phyloP scores from a whole-genome alignment of 2,113 vertebrate species.

The Ibidorhyncha struthersii region DNA sequence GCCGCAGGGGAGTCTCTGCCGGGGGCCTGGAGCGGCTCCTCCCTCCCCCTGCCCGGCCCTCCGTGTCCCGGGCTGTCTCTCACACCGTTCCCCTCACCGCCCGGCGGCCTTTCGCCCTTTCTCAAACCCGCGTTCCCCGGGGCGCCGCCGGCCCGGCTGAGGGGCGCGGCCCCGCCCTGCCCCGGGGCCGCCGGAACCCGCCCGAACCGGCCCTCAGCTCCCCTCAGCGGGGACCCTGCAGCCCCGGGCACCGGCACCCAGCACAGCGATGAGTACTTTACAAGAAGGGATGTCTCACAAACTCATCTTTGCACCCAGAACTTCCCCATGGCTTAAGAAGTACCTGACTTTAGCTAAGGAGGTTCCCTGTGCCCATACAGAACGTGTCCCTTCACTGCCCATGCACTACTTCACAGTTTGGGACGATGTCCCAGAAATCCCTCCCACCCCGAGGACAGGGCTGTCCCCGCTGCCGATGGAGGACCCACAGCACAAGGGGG shows the following conservation, averaged over 20 bases:
- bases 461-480: neutral
- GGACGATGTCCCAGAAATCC: accelerated
- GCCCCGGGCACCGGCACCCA: accelerated
- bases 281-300: no score
- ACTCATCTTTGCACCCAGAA: neutral
- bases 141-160: neutral
- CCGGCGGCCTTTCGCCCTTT: no score
- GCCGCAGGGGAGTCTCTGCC: accelerated
- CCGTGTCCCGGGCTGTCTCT: neutral
- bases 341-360: neutral
- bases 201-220: accelerated
- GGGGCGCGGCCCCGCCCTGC: neutral
- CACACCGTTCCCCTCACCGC: neutral
- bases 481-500: neutral
- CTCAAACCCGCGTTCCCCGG: accelerated
- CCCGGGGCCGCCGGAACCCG: neutral
- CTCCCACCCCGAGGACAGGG: neutral
- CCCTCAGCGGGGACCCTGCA: neutral
- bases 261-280: neutral
- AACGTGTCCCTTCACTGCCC: neutral
- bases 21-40: accelerated
- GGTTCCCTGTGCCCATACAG: neutral
- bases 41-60: neutral
- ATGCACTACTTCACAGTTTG: accelerated
- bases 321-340: neutral